A percentile compares a stretch with the other conserved stretches of the same genome.
These are phyloP conservation scores for Lasius fuliginosus DNA, from an alignment of 2,888 invertebrate genomes.

Conservation along the genomic window DNA sequence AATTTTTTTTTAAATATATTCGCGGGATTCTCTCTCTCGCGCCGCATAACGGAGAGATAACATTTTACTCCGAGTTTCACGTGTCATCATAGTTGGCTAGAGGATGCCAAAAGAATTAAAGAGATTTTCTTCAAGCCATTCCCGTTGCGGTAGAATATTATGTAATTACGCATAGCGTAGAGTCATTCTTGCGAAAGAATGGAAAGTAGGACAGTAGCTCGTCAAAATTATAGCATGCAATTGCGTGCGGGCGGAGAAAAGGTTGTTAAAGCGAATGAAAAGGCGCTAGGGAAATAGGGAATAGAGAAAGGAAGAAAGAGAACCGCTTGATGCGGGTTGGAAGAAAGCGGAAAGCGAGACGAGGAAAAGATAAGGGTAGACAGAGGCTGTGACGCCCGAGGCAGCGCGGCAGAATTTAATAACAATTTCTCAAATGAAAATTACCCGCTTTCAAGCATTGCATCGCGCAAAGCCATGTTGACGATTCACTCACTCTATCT, in stretches of 20 bases:
- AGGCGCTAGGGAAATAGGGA: not conserved
- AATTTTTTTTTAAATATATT: conserved; percentile 7
- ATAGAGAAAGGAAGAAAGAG: not conserved
- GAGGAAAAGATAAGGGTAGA: conserved; percentile 27
- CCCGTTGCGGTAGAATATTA: conserved; percentile 30
- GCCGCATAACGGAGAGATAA: not conserved
- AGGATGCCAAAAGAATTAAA: conserved; percentile 9
- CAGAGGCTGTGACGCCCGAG: conserved; percentile 56
- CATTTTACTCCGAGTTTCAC: not conserved
- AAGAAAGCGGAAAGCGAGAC: conserved; percentile 26
- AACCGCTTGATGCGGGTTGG: not conserved
- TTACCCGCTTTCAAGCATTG: conserved; percentile 77
- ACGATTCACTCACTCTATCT: conserved; percentile 30
- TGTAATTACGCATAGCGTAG: conserved; percentile 45
- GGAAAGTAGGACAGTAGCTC: conserved; percentile 46
- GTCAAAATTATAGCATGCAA: conserved; percentile 49
- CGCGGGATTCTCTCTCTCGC: not conserved
- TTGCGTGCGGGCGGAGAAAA: conserved; percentile 48
- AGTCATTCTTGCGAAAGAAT: conserved; percentile 31
- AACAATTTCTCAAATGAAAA: conserved; percentile 82
- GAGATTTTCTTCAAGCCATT: not conserved
- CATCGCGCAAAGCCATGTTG: conserved; percentile 56
- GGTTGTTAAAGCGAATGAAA: conserved; percentile 57
- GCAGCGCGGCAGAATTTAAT: conserved; percentile 77
- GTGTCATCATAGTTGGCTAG: not conserved